phyloP scores from a whole-genome alignment of 2,888 invertebrate species.

The Macaria notata region DNA sequence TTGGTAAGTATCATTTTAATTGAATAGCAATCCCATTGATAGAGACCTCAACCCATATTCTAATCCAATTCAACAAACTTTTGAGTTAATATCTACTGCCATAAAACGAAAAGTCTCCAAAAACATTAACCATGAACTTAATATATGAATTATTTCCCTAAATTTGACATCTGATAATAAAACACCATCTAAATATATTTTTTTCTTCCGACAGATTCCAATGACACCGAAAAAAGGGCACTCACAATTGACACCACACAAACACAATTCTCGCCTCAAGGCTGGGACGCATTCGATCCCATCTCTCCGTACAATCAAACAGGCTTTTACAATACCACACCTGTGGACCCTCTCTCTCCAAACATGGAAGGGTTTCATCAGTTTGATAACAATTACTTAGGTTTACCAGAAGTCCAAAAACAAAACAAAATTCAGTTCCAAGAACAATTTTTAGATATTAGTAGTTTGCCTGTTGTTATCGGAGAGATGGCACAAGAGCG shows the following conservation, averaged over 20 bases:
- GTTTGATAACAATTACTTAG: constrained; percentile 47
- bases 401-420: constrained; percentile 37
- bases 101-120: too few species aligned
- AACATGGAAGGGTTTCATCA: constrained; percentile 49
- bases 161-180: too few species aligned
- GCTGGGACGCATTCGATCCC: constrained; percentile 68
- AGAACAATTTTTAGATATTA: constrained; percentile 65
- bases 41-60: too few species aligned
- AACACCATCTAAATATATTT: too few species aligned
- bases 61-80: too few species aligned
- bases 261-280: constrained; percentile 70
- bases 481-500: constrained; percentile 60
- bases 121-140: too few species aligned
- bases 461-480: constrained; percentile 66
- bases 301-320: constrained; percentile 60
- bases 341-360: constrained; percentile 59
- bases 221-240: constrained; percentile 64
- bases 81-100: too few species aligned
- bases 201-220: constrained; percentile 55
- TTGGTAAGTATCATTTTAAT: constrained; percentile 56
- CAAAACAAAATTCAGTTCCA: constrained; percentile 50
- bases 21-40: too few species aligned
- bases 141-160: too few species aligned
- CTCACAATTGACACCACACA: constrained; percentile 69
- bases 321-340: constrained; percentile 56